Conservation (phyloP, 2,113 vertebrate species). For the Phalacrocorax carbo region DNA sequence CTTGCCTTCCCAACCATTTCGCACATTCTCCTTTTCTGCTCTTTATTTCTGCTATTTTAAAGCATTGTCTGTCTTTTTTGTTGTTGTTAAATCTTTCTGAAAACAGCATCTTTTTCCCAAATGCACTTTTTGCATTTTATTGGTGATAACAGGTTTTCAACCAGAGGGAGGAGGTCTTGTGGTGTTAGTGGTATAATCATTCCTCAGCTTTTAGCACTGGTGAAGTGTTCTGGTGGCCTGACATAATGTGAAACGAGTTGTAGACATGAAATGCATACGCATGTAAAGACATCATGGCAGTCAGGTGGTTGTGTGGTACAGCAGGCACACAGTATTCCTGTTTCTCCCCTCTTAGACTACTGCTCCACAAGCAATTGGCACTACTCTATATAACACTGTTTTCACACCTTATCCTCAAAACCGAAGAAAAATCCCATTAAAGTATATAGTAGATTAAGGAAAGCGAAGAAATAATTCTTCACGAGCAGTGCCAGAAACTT, state of each 20-base stretch:
- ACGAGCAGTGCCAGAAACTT: not conserved
- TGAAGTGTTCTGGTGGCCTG: not conserved
- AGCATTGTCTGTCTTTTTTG: not conserved
- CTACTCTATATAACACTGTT: not conserved
- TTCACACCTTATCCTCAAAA: not conserved
- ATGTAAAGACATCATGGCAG: fast-evolving
- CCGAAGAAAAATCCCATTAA: not conserved
- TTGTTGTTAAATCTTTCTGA: not conserved
- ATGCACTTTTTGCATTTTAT: not conserved
- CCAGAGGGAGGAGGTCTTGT: not conserved
- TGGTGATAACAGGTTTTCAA: not conserved
- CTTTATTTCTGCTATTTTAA: not conserved
- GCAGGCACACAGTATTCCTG: not conserved
- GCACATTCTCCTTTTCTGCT: not conserved
- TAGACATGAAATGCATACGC: not conserved
- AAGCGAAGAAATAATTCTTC: not conserved
- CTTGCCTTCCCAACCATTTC: not conserved
- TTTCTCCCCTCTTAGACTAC: not conserved
- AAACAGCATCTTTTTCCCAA: not conserved
- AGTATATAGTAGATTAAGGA: not conserved
- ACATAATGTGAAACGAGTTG: not conserved
- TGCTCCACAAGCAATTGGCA: not conserved
- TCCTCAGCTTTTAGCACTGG: not conserved
- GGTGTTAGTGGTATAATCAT: not conserved
- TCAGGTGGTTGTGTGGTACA: not conserved